A percentile compares a stretch with the other conserved stretches of the same genome.
Evolutionary conservation across 2,888 invertebrate genomes (phyloP).

Genomic region (Calliopum simillimum): DNA sequence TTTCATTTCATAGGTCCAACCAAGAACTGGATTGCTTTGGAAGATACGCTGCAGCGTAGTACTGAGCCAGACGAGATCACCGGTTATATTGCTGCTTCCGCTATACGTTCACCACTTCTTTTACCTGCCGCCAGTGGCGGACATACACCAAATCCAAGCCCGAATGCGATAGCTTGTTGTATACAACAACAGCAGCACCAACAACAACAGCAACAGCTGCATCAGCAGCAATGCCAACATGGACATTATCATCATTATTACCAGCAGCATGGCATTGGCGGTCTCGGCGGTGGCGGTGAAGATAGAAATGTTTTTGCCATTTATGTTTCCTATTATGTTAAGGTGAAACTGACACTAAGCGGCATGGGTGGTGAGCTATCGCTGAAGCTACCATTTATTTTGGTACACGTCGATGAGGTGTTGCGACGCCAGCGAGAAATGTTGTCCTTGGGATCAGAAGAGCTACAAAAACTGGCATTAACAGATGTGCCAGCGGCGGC

Average conservation of each 20-base stretch:
- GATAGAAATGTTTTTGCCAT: slow-evolving; percentile 90
- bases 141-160: slow-evolving; percentile 56
- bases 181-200: slow-evolving; percentile 15
- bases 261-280: slow-evolving; percentile 61
- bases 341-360: slow-evolving; percentile 84
- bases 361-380: slow-evolving; percentile 85
- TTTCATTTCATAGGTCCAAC: slow-evolving; percentile 72
- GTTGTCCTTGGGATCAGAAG: slow-evolving; percentile 36
- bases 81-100: slow-evolving; percentile 69
- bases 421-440: slow-evolving; percentile 36
- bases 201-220: slow-evolving; percentile 15
- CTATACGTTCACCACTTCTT: slow-evolving; percentile 68
- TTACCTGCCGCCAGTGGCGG: slow-evolving; percentile 49
- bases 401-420: slow-evolving; percentile 73
- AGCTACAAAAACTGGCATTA: slow-evolving; percentile 54
- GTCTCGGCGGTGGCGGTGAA: slow-evolving; percentile 69
- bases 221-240: not conserved
- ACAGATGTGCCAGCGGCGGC: slow-evolving; percentile 56
- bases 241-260: slow-evolving; percentile 54
- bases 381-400: slow-evolving; percentile 82
- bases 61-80: slow-evolving; percentile 71
- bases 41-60: slow-evolving; percentile 82
- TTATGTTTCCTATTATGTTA: slow-evolving; percentile 91
- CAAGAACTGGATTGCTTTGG: slow-evolving; percentile 92
- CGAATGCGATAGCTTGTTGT: slow-evolving; percentile 3